Evolutionary conservation across 1,140 invertebrate species (phyloP).

Genomic region (Drosophila miranda): DNA sequence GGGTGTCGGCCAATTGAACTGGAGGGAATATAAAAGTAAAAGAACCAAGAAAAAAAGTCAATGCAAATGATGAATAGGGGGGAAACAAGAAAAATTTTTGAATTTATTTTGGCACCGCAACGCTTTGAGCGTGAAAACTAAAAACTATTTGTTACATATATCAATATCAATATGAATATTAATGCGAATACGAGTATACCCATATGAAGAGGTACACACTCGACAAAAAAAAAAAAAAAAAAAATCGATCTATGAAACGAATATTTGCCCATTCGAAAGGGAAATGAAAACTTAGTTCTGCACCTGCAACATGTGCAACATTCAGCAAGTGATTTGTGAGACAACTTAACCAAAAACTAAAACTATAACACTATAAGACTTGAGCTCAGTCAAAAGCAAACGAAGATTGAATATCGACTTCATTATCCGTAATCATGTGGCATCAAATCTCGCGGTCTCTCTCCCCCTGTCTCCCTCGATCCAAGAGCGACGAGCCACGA

Average conservation of each 20-base stretch:
- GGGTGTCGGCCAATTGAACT: no score
- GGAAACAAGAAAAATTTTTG: slow-evolving; percentile 17
- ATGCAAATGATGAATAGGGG: no score
- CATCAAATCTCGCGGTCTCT: not conserved
- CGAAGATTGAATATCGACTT: slow-evolving; percentile 53
- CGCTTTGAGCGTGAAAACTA: slow-evolving; percentile 71
- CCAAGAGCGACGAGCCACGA: not conserved
- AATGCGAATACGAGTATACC: no score
- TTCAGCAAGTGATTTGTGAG: slow-evolving; percentile 45
- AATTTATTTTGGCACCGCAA: slow-evolving; percentile 76
- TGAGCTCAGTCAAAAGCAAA: slow-evolving; percentile 76
- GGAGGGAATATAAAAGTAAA: no score
- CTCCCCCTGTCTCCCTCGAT: not conserved
- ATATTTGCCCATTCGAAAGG: slow-evolving; percentile 14
- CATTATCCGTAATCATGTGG: not conserved
- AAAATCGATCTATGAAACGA: slow-evolving; percentile 2
- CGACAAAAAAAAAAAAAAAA: slow-evolving; percentile 30
- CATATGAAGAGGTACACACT: no score
- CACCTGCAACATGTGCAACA: slow-evolving; percentile 2
- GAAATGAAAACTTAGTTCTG: no score
- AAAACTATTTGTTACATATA: slow-evolving; percentile 40
- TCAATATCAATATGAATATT: slow-evolving; percentile 30
- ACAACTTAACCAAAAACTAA: slow-evolving; percentile 25
- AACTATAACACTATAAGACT: slow-evolving; percentile 60
- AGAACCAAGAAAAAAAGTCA: no score